Evolutionary conservation across 2,797 vertebrate genomes (phyloP).

Genomic region (Lepus townsendii): DNA sequence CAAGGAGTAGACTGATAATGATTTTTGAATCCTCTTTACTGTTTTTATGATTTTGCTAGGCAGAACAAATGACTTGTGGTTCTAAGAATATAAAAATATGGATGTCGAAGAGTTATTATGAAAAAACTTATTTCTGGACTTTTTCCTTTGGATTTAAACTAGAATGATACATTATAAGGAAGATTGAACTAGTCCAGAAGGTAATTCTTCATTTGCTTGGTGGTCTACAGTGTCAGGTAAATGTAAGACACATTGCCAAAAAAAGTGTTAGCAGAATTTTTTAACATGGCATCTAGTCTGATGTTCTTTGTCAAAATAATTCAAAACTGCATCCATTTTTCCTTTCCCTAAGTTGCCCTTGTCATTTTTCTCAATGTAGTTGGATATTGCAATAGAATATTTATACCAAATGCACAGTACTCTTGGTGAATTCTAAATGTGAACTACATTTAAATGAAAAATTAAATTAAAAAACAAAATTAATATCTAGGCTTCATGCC

Average conservation of each 20-base stretch:
- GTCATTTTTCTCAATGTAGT: conserved; percentile 48
- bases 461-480: conserved; percentile 51
- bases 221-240: conserved; percentile 2
- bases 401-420: conserved; percentile 33
- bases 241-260: conserved; percentile 44
- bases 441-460: conserved; percentile 44
- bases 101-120: not conserved
- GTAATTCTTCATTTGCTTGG: conserved; percentile 35
- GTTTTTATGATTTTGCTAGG: conserved; percentile 45
- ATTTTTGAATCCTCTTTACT: conserved; percentile 23
- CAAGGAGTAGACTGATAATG: conserved; percentile 9
- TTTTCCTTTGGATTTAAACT: conserved; percentile 45
- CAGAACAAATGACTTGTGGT: not conserved
- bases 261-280: conserved; percentile 13
- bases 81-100: conserved; percentile 52
- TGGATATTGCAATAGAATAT: not conserved
- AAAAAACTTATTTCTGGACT: conserved; percentile 43
- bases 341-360: conserved; percentile 32
- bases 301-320: conserved; percentile 57
- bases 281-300: conserved; percentile 31
- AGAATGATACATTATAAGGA: conserved; percentile 49
- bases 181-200: conserved; percentile 41
- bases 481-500: conserved; percentile 15
- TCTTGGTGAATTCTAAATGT: conserved; percentile 50
- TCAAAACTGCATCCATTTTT: conserved; percentile 45